Evolutionary conservation across 2,113 vertebrate species (phyloP), one percentile per base, ranked within the genome.

Genomic region (Pelmatolapia mariae): DNA sequence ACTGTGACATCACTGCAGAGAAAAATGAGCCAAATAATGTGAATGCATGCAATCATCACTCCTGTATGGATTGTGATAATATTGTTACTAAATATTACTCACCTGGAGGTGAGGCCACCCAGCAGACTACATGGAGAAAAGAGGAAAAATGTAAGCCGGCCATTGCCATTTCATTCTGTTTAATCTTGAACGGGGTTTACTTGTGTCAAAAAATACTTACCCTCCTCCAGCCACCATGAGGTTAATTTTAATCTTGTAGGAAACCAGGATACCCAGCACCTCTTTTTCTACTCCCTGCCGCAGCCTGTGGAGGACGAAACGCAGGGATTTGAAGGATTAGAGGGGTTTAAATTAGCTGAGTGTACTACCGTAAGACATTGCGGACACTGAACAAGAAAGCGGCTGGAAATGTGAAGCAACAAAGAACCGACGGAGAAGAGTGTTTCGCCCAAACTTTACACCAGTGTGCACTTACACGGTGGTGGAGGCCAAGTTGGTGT

Each of bases 401-500:
- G 3, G 12, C 7, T 31, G 12, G 18, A n/a, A 71, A 85, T 43
- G 15, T 38, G 3, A 82, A 79, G 59, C 61, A n/a, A 52, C 24
- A 13, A 15, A 47, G 6, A 31, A 45, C 4, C 5, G 19, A 78
- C 24, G 12, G 71, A 31, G 71, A 31, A 8, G 24, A 50, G 43
- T 1, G 1, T 29, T 76, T 76, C 1, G 1, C 10, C 40, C 15
- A 19, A 76, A 29, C 71, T 76, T 47, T 76, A 19, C 16, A 50
- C 71, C 24, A 12, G 43, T 61, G 53, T 63, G 38, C 9, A 78
- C 97, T 97, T 87, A 99, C 98, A 98, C 79, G 4, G 97, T 98
- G 93, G 96, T 97, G 78, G 97, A 98, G 76, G 98, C 98, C 95
- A 99, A 93, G 95, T 99, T 99, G n/a, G 98, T 98, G 94, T 98